Conservation (phyloP, 2,888 invertebrate genomes). For the Platynereis dumerilii region DNA sequence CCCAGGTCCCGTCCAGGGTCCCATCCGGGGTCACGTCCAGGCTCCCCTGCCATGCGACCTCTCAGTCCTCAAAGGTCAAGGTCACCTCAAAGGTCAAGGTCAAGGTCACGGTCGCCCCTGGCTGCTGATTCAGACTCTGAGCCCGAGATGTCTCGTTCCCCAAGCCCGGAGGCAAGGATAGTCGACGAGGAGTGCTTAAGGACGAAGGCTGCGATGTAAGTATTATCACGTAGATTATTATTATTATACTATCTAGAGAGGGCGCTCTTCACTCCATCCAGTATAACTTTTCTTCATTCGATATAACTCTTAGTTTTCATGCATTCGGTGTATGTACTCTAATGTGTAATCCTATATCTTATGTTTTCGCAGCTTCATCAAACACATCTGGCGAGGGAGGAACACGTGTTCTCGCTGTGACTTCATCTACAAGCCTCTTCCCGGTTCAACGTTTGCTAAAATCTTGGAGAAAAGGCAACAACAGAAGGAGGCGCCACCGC, state of each 20-base stretch:
- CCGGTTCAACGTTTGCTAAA: conserved; percentile 89
- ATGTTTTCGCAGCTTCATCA: conserved; percentile 82
- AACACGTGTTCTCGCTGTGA: conserved; percentile 96
- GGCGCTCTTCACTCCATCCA: too few species aligned
- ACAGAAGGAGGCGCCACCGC: conserved; percentile 3
- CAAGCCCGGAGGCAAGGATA: conserved; percentile 85
- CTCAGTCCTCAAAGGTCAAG: conserved; percentile 27
- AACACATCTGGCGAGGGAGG: conserved; percentile 94
- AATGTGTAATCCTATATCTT: too few species aligned
- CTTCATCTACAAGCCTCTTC: conserved; percentile 93
- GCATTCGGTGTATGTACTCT: too few species aligned
- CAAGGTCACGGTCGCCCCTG: conserved; percentile 23
- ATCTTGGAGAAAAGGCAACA: conserved; percentile 84
- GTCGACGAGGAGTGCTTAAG: conserved; percentile 95
- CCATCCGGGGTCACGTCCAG: too few species aligned
- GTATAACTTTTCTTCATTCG: too few species aligned
- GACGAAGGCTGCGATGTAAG: conserved; percentile 90
- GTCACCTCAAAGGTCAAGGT: conserved; percentile 24
- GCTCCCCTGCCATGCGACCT: not conserved
- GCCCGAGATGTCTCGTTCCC: conserved; percentile 50
- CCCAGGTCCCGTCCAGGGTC: too few species aligned
- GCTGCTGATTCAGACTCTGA: conserved; percentile 38
- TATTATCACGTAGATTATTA: too few species aligned
- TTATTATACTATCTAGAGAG: too few species aligned
- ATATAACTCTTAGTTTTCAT: too few species aligned